Evolutionary conservation across 2,888 invertebrate species (phyloP).

Genomic region (Euzetes globulus): DNA sequence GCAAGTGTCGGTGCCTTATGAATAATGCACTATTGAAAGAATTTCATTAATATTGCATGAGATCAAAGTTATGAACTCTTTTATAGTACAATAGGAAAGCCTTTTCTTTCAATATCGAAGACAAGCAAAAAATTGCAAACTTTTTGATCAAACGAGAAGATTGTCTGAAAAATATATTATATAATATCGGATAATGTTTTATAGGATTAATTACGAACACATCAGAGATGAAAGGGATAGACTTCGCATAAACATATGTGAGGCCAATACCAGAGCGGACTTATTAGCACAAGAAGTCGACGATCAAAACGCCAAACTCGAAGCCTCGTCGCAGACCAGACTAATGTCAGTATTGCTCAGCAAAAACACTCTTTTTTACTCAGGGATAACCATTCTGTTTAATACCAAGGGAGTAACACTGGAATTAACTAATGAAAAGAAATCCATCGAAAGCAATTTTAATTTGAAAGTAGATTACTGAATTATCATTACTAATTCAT

Average conservation of each 20-base stretch:
- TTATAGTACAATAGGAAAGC: neutral
- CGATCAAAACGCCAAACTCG: slow-evolving; percentile 60
- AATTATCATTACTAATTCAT: neutral
- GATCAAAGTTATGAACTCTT: slow-evolving; percentile 21
- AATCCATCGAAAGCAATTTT: neutral
- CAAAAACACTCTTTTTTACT: too few relatives aligned
- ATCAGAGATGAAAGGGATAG: slow-evolving; percentile 70
- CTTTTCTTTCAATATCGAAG: slow-evolving; percentile 10
- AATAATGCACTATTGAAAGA: slow-evolving; percentile 13
- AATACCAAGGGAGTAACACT: too few relatives aligned
- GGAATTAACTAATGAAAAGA: neutral
- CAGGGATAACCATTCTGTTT: neutral
- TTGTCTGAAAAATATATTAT: neutral
- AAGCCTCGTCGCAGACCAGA: slow-evolving; percentile 2
- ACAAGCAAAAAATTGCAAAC: neutral
- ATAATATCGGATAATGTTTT: slow-evolving; percentile 33
- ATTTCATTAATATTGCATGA: slow-evolving; percentile 23
- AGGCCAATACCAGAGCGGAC: slow-evolving; percentile 71
- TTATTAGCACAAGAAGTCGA: slow-evolving; percentile 82
- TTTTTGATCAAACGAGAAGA: neutral
- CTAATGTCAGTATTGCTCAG: neutral
- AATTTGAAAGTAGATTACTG: too few relatives aligned
- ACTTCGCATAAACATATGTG: slow-evolving; percentile 65
- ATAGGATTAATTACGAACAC: slow-evolving; percentile 56
- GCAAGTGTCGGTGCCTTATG: slow-evolving; percentile 12